Percentiles rank a stretch among this genome's conserved stretches.
Conservation (phyloP, 2,797 vertebrate species). For the Austrolebias charrua region DNA sequence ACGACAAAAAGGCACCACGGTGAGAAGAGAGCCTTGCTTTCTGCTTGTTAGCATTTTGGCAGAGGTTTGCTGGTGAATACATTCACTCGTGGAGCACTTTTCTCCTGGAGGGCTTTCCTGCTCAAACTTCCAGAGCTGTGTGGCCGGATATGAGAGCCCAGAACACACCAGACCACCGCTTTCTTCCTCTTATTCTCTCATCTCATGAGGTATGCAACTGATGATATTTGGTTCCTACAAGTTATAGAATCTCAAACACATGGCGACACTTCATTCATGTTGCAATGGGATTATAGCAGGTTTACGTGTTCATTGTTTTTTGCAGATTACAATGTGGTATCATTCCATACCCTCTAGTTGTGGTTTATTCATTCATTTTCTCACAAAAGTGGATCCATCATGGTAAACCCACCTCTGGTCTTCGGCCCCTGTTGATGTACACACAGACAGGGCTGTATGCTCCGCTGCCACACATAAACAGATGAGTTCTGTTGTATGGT, state of each 20-base stretch:
- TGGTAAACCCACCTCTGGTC: conserved; percentile 85
- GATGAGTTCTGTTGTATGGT: conserved; percentile 92
- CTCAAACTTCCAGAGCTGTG: conserved; percentile 39
- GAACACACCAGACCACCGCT: conserved; percentile 29
- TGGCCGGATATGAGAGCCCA: conserved; percentile 33
- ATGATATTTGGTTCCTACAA: conserved; percentile 1
- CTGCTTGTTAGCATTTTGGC: conserved; percentile 53
- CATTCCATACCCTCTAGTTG: neutral
- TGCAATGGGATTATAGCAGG: neutral
- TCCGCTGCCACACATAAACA: conserved; percentile 95
- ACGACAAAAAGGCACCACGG: conserved; percentile 64
- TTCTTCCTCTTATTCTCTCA: conserved; percentile 23
- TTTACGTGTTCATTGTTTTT: neutral
- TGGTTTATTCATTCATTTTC: conserved; percentile 20
- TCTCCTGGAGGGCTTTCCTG: conserved; percentile 56
- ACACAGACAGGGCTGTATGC: conserved; percentile 95
- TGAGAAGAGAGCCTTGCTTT: conserved; percentile 29
- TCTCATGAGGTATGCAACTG: conserved; percentile 17
- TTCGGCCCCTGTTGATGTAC: conserved; percentile 91
- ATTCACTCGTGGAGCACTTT: conserved; percentile 47
- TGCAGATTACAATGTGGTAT: neutral
- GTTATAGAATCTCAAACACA: conserved; percentile 5
- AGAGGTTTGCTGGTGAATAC: conserved; percentile 38
- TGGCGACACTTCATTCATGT: neutral
- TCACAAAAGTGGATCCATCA: conserved; percentile 12